Base-by-base conservation (phyloP, 1,140 invertebrate genomes). In the Bombus waltoni region DNA sequence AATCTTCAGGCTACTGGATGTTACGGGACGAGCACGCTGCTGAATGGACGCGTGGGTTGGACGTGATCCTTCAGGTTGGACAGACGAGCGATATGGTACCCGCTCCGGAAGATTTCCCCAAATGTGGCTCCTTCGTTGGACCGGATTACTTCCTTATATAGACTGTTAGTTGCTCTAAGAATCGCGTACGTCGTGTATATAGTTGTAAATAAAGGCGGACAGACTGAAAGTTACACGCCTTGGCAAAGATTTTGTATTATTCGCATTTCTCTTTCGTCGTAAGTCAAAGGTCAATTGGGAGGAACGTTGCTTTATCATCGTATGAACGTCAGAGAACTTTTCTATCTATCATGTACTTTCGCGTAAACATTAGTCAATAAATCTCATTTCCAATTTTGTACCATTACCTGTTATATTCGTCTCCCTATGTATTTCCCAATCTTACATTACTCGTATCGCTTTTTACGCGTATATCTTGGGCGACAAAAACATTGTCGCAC, bases 1-100 rank as follows among this genome's bases (percentile, higher is more conserved):
- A 78, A 68, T 22, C 66, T 18, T 83, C 70, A 96, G 97, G 97
- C 22, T 97, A 96, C 88, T 97, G 97, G 97, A 96, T 97, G 93
- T 94, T 97, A 85, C 96, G 97, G 82, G 97, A 97, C 90, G 96
- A 97, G 91, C 95, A 96, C 72, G 94, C 96, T 3, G 88, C 92
- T 1, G 95, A 96, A 76, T 95, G 96, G 90, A 94, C 96, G 0
- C 94, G 94, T 22, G 96, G 96, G n/a, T 94, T 96, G 90, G 93
- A 95, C 59, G 94, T 96, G 15, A 94, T 96, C 18, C 89, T 96
- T 2, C 95, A 96, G 88, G 94, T 96, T 35, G 96, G 95, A 0
- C 90, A 94, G 42, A n/a, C 82, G 1, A 87, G 76, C 74, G 94
- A 96, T n/a, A 93, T 95, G 89, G 91, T 94, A 3, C 42, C 92